Percentiles rank a stretch among this genome's conserved stretches.
Evolutionary conservation across 1,140 invertebrate species (phyloP).

Genomic region (Galleria mellonella): DNA sequence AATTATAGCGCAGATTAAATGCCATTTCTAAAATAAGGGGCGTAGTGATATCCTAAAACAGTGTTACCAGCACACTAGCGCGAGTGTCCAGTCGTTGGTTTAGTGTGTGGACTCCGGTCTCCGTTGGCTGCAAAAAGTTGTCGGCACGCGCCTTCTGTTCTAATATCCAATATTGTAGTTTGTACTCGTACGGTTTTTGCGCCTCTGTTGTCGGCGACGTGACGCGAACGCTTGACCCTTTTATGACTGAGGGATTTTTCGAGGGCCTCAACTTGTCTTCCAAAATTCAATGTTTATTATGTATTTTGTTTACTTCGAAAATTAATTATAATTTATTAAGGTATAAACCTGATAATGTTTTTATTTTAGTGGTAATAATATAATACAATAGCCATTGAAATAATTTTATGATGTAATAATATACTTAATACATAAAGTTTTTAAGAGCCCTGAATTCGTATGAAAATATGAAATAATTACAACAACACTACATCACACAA

Average conservation of each 20-base stretch:
- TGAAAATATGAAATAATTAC: no score
- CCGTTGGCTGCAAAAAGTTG: constrained; percentile 46
- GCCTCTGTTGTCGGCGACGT: constrained; percentile 23
- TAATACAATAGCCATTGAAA: no score
- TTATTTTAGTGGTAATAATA: no score
- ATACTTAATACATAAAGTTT: no score
- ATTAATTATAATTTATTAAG: no score
- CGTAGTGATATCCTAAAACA: constrained; percentile 24
- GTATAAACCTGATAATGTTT: no score
- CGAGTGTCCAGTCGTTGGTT: constrained; percentile 16
- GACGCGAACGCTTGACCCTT: constrained; percentile 64
- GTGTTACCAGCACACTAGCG: not conserved
- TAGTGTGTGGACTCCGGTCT: constrained; percentile 12
- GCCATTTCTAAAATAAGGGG: not conserved
- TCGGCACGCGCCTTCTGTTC: constrained; percentile 55
- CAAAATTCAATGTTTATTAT: no score
- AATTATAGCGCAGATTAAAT: no score
- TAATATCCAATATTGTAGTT: constrained; percentile 71
- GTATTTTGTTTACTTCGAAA: no score
- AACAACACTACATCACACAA: no score
- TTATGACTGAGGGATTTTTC: constrained; percentile 45
- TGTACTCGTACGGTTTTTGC: constrained; percentile 52
- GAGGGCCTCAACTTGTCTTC: constrained; percentile 12
- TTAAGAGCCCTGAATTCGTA: no score
- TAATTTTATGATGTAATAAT: no score